phyloP scores from a whole-genome alignment of 2,888 invertebrate genomes.

The Coelopa pilipes region DNA sequence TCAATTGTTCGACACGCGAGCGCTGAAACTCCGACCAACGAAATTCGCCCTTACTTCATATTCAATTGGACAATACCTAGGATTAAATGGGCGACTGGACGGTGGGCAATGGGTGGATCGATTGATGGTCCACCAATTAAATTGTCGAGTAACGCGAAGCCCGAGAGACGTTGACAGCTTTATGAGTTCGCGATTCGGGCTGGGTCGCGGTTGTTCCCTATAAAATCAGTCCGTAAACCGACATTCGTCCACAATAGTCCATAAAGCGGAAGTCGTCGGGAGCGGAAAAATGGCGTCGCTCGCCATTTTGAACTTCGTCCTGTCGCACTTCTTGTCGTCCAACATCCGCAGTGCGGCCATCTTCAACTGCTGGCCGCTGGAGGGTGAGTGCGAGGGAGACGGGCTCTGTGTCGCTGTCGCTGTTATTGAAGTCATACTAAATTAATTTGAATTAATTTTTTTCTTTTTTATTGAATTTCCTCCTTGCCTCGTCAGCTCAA shows the following conservation, averaged over 20 bases:
- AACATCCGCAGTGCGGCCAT: constrained; percentile 51
- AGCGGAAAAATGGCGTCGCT: constrained; percentile 2
- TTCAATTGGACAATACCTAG: neutral
- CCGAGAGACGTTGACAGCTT: neutral
- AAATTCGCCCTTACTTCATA: neutral
- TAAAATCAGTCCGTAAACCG: neutral
- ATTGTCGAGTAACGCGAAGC: neutral
- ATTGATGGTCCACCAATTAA: neutral
- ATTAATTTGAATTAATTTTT: constrained; percentile 14
- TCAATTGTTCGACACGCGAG: neutral
- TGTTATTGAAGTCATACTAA: too few relatives aligned
- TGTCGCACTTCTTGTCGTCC: constrained; percentile 53
- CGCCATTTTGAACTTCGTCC: constrained; percentile 50
- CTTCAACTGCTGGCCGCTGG: constrained; percentile 58
- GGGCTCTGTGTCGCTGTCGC: too few relatives aligned
- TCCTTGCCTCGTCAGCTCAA: constrained; percentile 44
- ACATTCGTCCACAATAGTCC: neutral
- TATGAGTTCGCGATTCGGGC: neutral
- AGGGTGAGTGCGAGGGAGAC: too few relatives aligned
- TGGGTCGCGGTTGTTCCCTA: neutral
- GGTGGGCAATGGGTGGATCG: neutral
- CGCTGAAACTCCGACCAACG: neutral
- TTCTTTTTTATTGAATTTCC: neutral
- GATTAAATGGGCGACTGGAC: neutral
- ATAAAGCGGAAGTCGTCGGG: neutral